Evolutionary conservation across 2,113 vertebrate genomes (phyloP).

Genomic region (Fulica atra): DNA sequence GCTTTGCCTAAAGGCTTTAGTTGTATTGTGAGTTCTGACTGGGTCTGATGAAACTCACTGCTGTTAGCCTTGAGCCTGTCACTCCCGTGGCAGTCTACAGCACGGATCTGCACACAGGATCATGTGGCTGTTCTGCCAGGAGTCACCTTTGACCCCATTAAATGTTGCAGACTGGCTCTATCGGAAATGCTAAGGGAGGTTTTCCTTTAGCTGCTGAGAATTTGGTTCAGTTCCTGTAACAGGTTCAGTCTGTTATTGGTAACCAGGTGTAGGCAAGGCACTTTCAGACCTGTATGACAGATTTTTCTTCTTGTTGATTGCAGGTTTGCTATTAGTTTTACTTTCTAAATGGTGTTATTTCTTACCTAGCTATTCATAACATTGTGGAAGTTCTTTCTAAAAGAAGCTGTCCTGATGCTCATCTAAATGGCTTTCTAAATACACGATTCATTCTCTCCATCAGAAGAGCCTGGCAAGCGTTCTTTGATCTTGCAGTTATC

Average conservation of each 20-base stretch:
- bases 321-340: background rate
- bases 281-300: background rate
- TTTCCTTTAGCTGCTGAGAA: background rate
- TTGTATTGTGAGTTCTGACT: background rate
- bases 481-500: background rate
- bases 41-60: background rate
- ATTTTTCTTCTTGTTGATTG: background rate
- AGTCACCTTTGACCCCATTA: background rate
- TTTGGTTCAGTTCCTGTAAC: background rate
- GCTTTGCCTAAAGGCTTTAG: background rate
- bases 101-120: fast-evolving
- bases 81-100: fast-evolving
- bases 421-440: slow-evolving; percentile 42
- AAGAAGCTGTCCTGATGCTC: background rate
- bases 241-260: background rate
- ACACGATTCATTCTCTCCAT: slow-evolving; percentile 35
- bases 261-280: background rate
- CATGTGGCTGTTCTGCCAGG: background rate
- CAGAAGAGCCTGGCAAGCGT: background rate
- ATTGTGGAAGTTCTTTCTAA: background rate
- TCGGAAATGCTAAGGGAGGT: background rate
- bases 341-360: background rate
- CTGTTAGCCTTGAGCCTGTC: background rate
- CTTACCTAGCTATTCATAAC: background rate
- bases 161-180: background rate